A percentile compares a stretch with the other conserved stretches of the same genome.
phyloP scores from a whole-genome alignment of 1,140 invertebrate genomes.

The Drosophila equinoxialis region DNA sequence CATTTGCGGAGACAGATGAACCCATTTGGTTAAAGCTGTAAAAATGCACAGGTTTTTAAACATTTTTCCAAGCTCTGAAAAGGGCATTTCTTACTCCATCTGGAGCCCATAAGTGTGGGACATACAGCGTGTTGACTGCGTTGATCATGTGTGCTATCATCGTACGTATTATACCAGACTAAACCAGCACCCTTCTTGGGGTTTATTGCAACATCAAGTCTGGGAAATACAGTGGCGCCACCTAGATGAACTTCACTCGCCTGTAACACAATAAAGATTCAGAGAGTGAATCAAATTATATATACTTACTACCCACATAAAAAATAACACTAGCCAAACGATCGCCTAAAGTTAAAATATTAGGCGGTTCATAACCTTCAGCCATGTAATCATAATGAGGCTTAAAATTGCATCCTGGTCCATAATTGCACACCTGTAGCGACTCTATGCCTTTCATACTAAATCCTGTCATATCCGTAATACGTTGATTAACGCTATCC shows the following conservation, averaged over 20 bases:
- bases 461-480: constrained; percentile 89
- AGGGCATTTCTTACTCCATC: constrained; percentile 88
- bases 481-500: constrained; percentile 88
- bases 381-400: constrained; percentile 87
- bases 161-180: constrained; percentile 97
- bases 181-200: constrained; percentile 94
- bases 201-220: constrained; percentile 90
- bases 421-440: constrained; percentile 87
- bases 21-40: not conserved
- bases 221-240: constrained; percentile 96
- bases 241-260: constrained; percentile 97
- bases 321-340: constrained; percentile 50
- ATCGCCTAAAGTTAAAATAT: constrained; percentile 31
- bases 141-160: constrained; percentile 94
- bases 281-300: not conserved
- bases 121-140: constrained; percentile 97
- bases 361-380: constrained; percentile 28
- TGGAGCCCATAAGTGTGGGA: constrained; percentile 96
- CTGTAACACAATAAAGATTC: constrained; percentile 83
- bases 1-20: not conserved
- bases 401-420: constrained; percentile 86
- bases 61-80: not conserved
- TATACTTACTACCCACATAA: constrained; percentile 41
- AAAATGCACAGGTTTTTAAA: not conserved
- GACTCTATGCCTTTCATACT: constrained; percentile 84